Evolutionary conservation across 2,113 vertebrate genomes (phyloP), one percentile per base, ranked within the genome.

Genomic region (Sclerurus mexicanus): DNA sequence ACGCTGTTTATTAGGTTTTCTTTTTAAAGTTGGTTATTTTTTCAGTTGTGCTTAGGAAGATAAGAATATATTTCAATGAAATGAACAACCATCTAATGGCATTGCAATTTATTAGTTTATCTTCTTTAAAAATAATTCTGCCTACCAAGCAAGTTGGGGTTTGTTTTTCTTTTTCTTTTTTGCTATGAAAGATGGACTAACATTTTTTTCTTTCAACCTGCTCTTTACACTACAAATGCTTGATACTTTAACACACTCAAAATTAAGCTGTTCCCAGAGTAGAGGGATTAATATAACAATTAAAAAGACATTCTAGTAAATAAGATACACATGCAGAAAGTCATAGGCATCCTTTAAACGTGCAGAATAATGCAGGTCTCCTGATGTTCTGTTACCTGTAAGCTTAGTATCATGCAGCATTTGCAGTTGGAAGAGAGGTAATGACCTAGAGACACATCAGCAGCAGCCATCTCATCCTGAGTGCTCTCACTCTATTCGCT

Each of bases 401-500:
- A 98, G 98, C 94, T 98, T 98, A 98, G 98, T 97, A 96, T 98
- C 97, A 96, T 97, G 97, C 98, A 98, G 97, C 95, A 85, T 96
- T 97, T 98, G 97, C 97, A 97, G 97, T 97, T 98, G 98, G 97
- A 97, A 98, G 97, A 98, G 98, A 98, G 97, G 97, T 97, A 98
- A 97, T 99, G 99, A 99, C 99, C 98, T 99, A 98, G 98, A 98
- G 98, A 98, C 98, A 98, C 94, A 96, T 96, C 98, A 98, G 98
- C 98, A 98, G 98, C 98, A 99, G 99, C 99, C 99, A 98, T 98
- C 98, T 98, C 98, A 91, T 98, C 97, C 94, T 97, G 98, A 97
- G 98, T 97, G 98, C 97, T 98, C 98, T 98, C 97, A 98, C 98
- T 97, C 97, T 98, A 97, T 98, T 98, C 97, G 98, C 99, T 99